Conservation (phyloP, 2,888 invertebrate species). For the Elysia crispata region DNA sequence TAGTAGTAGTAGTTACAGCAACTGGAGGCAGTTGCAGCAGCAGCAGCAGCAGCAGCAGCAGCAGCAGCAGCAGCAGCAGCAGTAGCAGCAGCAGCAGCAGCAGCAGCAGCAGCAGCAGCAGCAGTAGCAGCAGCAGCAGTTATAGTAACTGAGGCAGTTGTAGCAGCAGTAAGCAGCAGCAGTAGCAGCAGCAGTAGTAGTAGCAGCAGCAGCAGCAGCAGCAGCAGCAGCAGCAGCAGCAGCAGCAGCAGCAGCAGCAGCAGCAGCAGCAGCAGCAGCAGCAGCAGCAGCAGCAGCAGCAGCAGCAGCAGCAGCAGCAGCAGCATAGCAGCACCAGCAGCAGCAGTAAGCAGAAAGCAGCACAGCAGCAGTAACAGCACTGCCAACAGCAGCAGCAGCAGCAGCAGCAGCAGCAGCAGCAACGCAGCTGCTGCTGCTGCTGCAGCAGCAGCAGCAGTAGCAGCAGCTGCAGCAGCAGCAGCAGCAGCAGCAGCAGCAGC, state of each 20-base stretch:
- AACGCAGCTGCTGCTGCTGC: too few relatives aligned
- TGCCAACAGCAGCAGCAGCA: background rate
- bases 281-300: slow-evolving; percentile 2
- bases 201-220: slow-evolving; percentile 23
- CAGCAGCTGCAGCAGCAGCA: slow-evolving; percentile 1
- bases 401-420: too few relatives aligned
- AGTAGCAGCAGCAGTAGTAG: slow-evolving; percentile 10
- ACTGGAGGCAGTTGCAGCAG: too few relatives aligned
- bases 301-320: slow-evolving; percentile 1
- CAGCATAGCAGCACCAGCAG: background rate
- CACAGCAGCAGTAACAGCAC: slow-evolving; percentile 1
- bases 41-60: background rate
- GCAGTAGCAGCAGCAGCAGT: background rate
- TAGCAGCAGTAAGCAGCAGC: too few relatives aligned
- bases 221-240: slow-evolving; percentile 23
- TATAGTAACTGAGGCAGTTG: too few relatives aligned
- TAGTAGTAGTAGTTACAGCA: slow-evolving; percentile 2
- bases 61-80: background rate
- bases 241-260: slow-evolving; percentile 22
- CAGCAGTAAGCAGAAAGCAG: background rate
- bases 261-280: background rate
- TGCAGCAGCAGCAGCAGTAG: too few relatives aligned
- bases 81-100: background rate
- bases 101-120: background rate
- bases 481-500: slow-evolving; percentile 1